Conservation (phyloP, 2,113 vertebrate species). For the Hippopotamus amphibius region DNA sequence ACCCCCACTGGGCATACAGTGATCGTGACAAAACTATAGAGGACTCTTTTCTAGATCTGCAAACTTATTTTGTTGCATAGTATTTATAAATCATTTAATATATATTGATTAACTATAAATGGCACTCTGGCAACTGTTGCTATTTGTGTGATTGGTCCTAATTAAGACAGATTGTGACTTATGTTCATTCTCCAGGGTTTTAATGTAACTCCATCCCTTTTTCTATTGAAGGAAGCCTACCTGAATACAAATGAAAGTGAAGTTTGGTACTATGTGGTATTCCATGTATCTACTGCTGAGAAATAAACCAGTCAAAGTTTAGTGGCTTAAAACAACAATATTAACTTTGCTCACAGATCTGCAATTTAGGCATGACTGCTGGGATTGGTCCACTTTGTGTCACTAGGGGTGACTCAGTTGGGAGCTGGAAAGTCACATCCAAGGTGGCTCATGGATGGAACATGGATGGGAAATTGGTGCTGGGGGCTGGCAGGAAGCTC, state of each 20-base stretch:
- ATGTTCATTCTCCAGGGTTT: not conserved
- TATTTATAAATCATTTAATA: constrained; percentile 16
- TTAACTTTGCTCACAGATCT: not conserved
- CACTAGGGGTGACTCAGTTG: not conserved
- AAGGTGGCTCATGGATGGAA: not conserved
- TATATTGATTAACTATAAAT: not conserved
- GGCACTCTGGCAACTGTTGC: not conserved
- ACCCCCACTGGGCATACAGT: not conserved
- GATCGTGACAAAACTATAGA: not conserved
- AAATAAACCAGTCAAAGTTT: not conserved
- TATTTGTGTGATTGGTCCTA: not conserved
- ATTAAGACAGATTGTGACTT: not conserved
- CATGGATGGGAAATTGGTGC: not conserved
- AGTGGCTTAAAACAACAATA: not conserved
- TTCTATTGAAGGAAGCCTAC: not conserved
- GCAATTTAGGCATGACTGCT: not conserved
- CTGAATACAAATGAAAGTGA: not conserved
- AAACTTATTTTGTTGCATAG: not conserved
- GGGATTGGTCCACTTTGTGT: not conserved
- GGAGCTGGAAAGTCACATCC: not conserved
- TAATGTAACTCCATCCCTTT: not conserved
- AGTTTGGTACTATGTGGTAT: not conserved
- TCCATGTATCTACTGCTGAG: not conserved
- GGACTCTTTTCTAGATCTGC: not conserved
- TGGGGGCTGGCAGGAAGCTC: not conserved